phyloP scores from a whole-genome alignment of 2,113 vertebrate species.

The Nesoenas mayeri region DNA sequence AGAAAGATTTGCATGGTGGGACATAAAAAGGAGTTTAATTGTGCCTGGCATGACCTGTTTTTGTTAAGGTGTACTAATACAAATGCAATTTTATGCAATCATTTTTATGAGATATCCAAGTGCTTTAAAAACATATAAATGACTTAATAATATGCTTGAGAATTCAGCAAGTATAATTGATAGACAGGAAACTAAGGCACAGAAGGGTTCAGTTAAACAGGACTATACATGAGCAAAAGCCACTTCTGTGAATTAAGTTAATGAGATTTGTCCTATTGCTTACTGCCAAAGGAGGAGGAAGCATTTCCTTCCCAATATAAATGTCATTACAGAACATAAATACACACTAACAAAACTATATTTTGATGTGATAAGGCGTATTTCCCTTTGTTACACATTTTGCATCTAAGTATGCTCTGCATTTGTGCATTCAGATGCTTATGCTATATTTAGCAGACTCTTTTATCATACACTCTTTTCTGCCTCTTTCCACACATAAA shows the following conservation, averaged over 20 bases:
- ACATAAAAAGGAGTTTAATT: background rate
- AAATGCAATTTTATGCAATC: background rate
- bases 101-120: constrained; percentile 13
- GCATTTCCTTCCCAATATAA: background rate
- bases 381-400: constrained; percentile 33
- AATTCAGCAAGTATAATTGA: background rate
- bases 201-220: background rate
- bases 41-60: background rate
- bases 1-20: background rate
- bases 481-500: constrained; percentile 32
- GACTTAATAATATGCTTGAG: background rate
- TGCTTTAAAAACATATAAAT: constrained; percentile 26
- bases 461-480: constrained; percentile 21
- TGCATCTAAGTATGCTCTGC: background rate
- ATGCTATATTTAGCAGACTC: constrained; percentile 30
- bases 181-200: background rate
- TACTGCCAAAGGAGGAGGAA: constrained; percentile 1
- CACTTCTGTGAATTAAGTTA: background rate
- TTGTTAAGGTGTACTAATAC: background rate
- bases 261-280: background rate
- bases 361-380: constrained; percentile 31
- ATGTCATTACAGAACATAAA: background rate
- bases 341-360: background rate
- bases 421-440: background rate
- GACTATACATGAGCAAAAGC: background rate